phyloP scores from a whole-genome alignment of 2,113 vertebrate genomes.

The Eublepharis macularius region DNA sequence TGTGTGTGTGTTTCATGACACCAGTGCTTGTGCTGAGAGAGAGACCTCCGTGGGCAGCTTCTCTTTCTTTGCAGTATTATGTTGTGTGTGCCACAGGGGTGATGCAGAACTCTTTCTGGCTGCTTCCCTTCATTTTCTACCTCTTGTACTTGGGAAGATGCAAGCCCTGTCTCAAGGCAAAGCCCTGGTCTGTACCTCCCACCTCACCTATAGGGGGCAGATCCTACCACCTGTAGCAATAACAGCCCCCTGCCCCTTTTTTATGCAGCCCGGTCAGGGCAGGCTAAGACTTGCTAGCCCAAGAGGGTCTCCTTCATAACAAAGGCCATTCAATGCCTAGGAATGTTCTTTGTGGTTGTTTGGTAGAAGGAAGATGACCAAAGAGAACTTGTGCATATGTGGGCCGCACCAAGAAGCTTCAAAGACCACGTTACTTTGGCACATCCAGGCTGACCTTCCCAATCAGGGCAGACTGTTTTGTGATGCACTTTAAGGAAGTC shows the following conservation, averaged over 20 bases:
- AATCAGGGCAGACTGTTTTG: no score
- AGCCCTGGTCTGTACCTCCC: not conserved
- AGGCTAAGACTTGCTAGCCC: not conserved
- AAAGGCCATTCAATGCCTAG: not conserved
- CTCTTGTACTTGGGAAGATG: not conserved
- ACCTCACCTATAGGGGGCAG: not conserved
- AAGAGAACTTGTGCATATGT: not conserved
- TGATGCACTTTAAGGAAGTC: conserved; percentile 51
- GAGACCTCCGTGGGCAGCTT: no score
- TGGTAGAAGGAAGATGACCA: not conserved
- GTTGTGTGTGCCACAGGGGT: not conserved
- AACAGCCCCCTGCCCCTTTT: rapidly evolving
- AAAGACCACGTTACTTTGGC: no score
- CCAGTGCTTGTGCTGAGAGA: not conserved
- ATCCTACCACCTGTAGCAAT: not conserved
- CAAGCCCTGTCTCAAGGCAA: not conserved
- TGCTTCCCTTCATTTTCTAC: not conserved
- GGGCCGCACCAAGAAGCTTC: not conserved
- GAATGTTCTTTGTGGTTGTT: not conserved
- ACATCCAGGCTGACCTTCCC: not conserved
- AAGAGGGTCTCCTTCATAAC: not conserved
- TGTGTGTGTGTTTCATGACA: not conserved
- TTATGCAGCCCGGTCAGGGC: not conserved
- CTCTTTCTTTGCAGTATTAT: not conserved
- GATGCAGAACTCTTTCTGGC: not conserved